Conservation (phyloP, 2,113 vertebrate genomes). For the Anarhynchus alexandrinus region DNA sequence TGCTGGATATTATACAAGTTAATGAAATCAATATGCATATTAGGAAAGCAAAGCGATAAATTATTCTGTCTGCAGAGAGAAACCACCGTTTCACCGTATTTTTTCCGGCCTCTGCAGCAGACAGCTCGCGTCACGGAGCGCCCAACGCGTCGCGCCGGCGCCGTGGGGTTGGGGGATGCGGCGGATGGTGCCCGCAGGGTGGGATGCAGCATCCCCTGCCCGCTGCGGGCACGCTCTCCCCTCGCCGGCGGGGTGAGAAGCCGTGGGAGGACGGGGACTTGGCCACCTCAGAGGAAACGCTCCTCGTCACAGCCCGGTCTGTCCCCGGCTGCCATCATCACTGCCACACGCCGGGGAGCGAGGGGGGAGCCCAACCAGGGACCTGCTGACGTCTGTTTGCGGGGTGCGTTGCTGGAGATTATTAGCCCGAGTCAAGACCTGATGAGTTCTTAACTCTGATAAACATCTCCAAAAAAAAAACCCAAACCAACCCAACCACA, state of each 20-base stretch:
- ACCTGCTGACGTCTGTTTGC: background rate
- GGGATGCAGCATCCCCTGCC: too few relatives aligned
- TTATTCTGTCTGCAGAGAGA: background rate
- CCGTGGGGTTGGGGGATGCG: rapidly evolving
- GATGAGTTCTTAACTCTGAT: background rate
- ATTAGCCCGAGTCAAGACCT: background rate
- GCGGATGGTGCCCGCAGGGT: rapidly evolving
- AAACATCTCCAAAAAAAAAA: background rate
- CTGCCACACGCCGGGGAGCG: rapidly evolving
- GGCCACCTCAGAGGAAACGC: background rate
- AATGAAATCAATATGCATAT: background rate
- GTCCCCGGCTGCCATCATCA: background rate
- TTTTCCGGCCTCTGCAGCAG: background rate
- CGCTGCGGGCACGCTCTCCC: background rate
- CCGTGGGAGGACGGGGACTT: rapidly evolving
- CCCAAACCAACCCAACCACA: too few relatives aligned
- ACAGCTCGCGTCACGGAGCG: rapidly evolving
- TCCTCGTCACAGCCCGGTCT: too few relatives aligned
- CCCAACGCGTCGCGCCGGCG: rapidly evolving
- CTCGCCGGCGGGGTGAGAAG: rapidly evolving
- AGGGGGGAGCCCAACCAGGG: background rate
- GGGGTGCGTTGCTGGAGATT: background rate
- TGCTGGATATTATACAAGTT: background rate
- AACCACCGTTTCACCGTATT: too few relatives aligned
- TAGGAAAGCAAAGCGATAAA: background rate